Percentiles rank a stretch among this genome's conserved stretches.
These are phyloP conservation scores for Mallotus villosus DNA, from an alignment of 2,797 vertebrate species.

Conservation along the genomic window DNA sequence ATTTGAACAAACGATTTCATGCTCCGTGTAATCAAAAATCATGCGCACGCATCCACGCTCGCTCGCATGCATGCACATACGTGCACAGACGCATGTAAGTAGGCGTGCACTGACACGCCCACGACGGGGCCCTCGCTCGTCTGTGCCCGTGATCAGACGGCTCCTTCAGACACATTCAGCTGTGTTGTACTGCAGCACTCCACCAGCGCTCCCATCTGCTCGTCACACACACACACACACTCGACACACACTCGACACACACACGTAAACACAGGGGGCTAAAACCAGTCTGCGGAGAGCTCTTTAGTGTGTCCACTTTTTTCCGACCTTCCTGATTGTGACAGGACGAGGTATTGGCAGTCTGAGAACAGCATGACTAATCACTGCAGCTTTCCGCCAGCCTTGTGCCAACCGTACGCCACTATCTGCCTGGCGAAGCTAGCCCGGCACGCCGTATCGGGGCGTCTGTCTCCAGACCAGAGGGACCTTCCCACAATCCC, in stretches of 20 bases:
- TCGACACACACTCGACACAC: neutral
- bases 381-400: no score
- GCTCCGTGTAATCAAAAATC: constrained; percentile 11
- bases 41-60: no score
- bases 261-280: neutral
- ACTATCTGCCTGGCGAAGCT: no score
- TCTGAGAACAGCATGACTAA: no score
- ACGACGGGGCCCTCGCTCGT: neutral
- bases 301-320: no score
- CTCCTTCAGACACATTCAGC: neutral
- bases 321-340: no score
- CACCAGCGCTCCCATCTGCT: constrained; percentile 5
- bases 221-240: neutral
- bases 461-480: no score
- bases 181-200: neutral
- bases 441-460: no score
- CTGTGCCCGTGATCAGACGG: neutral
- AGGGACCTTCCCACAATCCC: no score
- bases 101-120: neutral
- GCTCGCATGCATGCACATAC: neutral
- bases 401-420: no score
- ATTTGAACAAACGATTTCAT: constrained; percentile 13
- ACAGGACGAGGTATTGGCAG: no score
- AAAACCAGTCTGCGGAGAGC: no score
- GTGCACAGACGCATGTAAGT: neutral